Base-by-base conservation (phyloP, 1,140 invertebrate species). In the Ceratina australensis region DNA sequence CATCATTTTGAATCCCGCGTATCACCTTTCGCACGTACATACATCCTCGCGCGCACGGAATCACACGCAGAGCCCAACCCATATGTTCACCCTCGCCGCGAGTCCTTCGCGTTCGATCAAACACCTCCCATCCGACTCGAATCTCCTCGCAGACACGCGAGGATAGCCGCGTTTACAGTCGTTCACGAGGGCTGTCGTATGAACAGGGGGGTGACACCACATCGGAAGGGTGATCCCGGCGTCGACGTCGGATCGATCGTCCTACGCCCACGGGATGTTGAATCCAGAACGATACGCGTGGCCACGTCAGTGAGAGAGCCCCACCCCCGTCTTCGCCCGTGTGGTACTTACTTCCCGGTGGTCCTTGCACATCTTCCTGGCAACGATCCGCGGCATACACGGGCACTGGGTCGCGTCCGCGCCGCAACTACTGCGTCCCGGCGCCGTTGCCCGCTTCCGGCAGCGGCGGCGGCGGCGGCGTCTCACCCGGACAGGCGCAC, bases 341-440 rank as follows among this genome's bases (percentile, higher is more conserved):
- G 18, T 10, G 3, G 20, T 56, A 54, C 50, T 33, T 20, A 57
- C 52, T 24, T 49, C 76, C 76, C 56, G 60, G 18, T 47, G 56
- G 20, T 42, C 57, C 65, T 54, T 22, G 74, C 22, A 64, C 76
- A 78, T 78, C 42, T 64, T 78, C 75, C 50, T 49, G 22, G 22
- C 57, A 50, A 10, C 52, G 24, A 54, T 50, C 74, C 56, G 47
- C 50, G 47, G 42, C 57, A 18, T 47, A 50, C 28, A 72, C 66
- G 74, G 49, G 47, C 74, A 59, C 57, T 77, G 60, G 57, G 20
- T 77, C 73, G 67, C 50, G 50, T 63, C 20, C 60, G 50, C 47
- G 69, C 13, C 60, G 68, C 60, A 59, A 68, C 65, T 50, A 71
- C 57, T 28, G 26, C 49, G n/a, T 59, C 50, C 63, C 22, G 50